phyloP scores from a whole-genome alignment of 2,797 vertebrate species.

The Aeoliscus strigatus region DNA sequence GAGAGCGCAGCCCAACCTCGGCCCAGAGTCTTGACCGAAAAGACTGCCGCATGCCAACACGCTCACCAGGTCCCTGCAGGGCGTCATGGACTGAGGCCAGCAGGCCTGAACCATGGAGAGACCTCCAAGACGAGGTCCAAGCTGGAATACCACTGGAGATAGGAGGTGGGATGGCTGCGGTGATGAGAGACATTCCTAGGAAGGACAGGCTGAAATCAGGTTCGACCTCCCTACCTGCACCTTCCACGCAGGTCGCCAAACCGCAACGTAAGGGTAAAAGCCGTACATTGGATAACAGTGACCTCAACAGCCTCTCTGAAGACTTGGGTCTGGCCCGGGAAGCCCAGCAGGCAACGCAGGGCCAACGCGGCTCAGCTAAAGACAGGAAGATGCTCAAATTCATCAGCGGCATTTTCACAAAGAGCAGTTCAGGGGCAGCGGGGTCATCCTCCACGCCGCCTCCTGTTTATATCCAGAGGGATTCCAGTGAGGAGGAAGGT shows the following conservation, averaged over 20 bases:
- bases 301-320: slow-evolving; percentile 78
- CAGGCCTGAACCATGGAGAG: too few species aligned
- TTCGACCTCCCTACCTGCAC: slow-evolving; percentile 65
- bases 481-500: slow-evolving; percentile 78
- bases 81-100: slow-evolving; percentile 93
- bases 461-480: slow-evolving; percentile 66
- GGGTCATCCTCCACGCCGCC: slow-evolving; percentile 55
- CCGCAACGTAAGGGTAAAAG: slow-evolving; percentile 84
- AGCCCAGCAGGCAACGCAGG: slow-evolving; percentile 52
- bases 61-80: slow-evolving; percentile 76
- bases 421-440: slow-evolving; percentile 77
- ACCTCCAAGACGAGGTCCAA: too few species aligned
- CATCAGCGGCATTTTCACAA: slow-evolving; percentile 93
- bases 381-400: slow-evolving; percentile 96
- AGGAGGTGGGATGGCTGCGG: too few species aligned
- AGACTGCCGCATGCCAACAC: slow-evolving; percentile 64
- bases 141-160: too few species aligned
- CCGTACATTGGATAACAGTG: slow-evolving; percentile 91
- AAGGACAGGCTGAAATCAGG: slow-evolving; percentile 71
- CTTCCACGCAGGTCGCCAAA: slow-evolving; percentile 47
- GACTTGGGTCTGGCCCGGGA: slow-evolving; percentile 69
- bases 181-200: slow-evolving; percentile 68
- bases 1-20: too few species aligned
- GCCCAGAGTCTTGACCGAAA: slow-evolving; percentile 71
- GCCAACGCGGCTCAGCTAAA: slow-evolving; percentile 72